These are phyloP conservation scores for Volucella inflata DNA, from an alignment of 2,888 invertebrate genomes.

Conservation along the genomic window DNA sequence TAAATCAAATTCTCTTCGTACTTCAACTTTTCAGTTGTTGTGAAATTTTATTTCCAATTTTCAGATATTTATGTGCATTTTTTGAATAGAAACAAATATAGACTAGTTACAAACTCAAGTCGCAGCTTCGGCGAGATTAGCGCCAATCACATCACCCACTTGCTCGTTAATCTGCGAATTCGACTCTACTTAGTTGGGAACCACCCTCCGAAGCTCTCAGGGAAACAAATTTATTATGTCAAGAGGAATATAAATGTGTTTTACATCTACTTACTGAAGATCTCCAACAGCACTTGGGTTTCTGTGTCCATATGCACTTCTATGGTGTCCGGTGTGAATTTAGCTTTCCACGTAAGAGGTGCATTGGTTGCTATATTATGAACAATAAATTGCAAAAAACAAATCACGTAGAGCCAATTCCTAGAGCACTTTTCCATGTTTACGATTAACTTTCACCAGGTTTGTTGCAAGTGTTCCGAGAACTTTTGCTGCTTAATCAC, in stretches of 20 bases:
- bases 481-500: too few species aligned
- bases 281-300: slow-evolving; percentile 75
- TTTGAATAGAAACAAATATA: too few species aligned
- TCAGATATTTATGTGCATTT: too few species aligned
- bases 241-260: not conserved
- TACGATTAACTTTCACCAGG: slow-evolving; percentile 36
- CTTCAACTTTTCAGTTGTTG: too few species aligned
- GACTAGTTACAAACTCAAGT: too few species aligned
- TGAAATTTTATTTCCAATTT: too few species aligned
- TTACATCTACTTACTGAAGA: slow-evolving; percentile 72
- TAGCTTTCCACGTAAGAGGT: slow-evolving; percentile 77
- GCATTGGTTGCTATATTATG: not conserved
- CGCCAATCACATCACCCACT: not conserved
- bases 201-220: too few species aligned
- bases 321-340: slow-evolving; percentile 78
- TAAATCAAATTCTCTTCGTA: too few species aligned
- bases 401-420: not conserved
- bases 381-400: slow-evolving; percentile 20
- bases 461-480: too few species aligned
- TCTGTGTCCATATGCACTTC: slow-evolving; percentile 78
- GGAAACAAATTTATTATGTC: not conserved
- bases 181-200: not conserved
- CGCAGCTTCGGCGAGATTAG: not conserved
- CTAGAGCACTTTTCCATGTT: slow-evolving; percentile 48
- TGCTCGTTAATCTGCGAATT: not conserved